Conservation (phyloP, 2,888 invertebrate species). For the Drosophila infuscata region DNA sequence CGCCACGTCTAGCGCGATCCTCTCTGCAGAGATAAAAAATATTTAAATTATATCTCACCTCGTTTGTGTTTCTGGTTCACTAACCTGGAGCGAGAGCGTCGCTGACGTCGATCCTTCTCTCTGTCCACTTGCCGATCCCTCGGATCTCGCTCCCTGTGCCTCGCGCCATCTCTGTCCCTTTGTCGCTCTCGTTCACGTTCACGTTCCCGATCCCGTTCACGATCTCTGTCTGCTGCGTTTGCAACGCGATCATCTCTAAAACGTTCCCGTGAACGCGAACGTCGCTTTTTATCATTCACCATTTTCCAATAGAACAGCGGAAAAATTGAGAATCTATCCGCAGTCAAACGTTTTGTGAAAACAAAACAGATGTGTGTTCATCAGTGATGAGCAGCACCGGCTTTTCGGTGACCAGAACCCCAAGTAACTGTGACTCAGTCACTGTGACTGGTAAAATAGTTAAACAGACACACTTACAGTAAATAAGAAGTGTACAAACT, state of each 20-base stretch:
- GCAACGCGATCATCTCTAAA: constrained; percentile 60
- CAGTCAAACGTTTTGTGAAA: constrained; percentile 42
- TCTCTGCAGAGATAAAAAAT: constrained; percentile 39
- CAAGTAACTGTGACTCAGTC: constrained; percentile 22
- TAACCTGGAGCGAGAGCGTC: constrained; percentile 78
- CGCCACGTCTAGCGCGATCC: constrained; percentile 61
- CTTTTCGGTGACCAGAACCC: neutral
- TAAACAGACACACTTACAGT: neutral
- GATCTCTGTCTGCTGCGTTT: constrained; percentile 62
- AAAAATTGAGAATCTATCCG: constrained; percentile 6
- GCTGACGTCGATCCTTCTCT: constrained; percentile 69
- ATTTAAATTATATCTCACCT: neutral
- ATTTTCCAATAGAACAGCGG: constrained; percentile 50
- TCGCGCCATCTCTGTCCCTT: constrained; percentile 59
- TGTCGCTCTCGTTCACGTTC: constrained; percentile 44
- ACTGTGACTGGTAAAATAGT: neutral
- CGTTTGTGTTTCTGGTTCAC: neutral
- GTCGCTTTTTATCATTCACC: constrained; percentile 86
- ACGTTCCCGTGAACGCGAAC: constrained; percentile 86
- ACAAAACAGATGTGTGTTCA: constrained; percentile 39
- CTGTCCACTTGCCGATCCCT: constrained; percentile 61
- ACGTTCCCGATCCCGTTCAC: constrained; percentile 58
- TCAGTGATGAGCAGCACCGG: constrained; percentile 36
- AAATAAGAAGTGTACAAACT: neutral
- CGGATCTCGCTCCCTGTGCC: constrained; percentile 51